Conservation (phyloP, 2,113 vertebrate genomes). For the Ptilorrhoa leucosticta region DNA sequence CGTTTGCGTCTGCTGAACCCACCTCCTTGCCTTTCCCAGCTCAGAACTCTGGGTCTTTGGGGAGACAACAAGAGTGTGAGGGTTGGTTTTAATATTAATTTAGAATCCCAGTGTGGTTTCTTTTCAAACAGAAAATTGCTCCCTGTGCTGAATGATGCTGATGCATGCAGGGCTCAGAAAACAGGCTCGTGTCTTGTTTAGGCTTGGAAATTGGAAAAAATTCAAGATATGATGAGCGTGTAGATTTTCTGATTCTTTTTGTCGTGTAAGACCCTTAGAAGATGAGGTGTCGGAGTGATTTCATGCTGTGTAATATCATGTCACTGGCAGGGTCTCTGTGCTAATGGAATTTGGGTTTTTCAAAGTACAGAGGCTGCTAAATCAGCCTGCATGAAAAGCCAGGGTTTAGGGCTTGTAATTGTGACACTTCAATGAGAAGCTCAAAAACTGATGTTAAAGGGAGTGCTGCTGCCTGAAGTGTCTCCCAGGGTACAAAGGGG, state of each 20-base stretch:
- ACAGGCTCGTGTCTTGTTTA: not conserved
- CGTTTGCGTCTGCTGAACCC: not conserved
- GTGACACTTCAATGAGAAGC: not conserved
- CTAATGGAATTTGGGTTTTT: constrained; percentile 14
- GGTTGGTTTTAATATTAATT: not conserved
- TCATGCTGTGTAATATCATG: constrained; percentile 26
- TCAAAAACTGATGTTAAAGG: not conserved
- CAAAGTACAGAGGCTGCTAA: not conserved
- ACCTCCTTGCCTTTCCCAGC: not conserved
- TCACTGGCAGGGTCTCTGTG: not conserved
- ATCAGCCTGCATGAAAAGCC: not conserved
- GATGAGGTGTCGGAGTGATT: not conserved
- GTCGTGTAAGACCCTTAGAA: not conserved
- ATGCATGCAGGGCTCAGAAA: not conserved
- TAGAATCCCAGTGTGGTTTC: not conserved
- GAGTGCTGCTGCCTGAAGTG: not conserved
- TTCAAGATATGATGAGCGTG: not conserved
- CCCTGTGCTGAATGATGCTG: not conserved
- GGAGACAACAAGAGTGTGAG: not conserved
- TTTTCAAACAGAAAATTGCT: not conserved
- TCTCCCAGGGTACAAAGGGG: not conserved
- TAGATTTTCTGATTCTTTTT: constrained; percentile 10
- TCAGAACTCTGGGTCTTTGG: not conserved
- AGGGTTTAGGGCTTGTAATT: not conserved
- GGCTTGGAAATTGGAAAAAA: constrained; percentile 7